These are phyloP conservation scores for Ditylenchus dipsaci DNA, from an alignment of 1,140 invertebrate genomes.

Conservation along the genomic window DNA sequence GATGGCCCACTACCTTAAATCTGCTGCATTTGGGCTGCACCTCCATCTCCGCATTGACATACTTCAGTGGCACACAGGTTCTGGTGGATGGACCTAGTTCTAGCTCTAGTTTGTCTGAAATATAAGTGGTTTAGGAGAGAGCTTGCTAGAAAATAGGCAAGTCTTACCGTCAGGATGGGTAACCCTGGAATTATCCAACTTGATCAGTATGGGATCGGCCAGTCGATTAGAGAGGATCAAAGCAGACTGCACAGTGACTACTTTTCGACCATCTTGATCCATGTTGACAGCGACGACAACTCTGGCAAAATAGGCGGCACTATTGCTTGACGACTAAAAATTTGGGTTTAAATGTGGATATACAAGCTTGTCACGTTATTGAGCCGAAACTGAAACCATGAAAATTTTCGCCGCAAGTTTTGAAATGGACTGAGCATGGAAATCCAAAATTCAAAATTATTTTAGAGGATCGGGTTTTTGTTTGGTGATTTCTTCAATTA, in stretches of 20 bases:
- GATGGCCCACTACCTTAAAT: conserved; percentile 8
- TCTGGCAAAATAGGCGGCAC: conserved; percentile 61
- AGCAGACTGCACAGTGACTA: conserved; percentile 89
- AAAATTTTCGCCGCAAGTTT: too few relatives aligned
- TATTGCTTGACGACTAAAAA: neutral
- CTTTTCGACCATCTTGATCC: conserved; percentile 84
- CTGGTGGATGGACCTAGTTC: neutral
- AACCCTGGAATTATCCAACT: conserved; percentile 6
- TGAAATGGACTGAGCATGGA: too few relatives aligned
- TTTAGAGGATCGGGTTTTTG: too few relatives aligned
- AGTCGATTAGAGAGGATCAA: conserved; percentile 73
- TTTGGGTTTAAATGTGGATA: too few relatives aligned
- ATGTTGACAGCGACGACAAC: conserved; percentile 81
- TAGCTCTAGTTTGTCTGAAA: conserved; percentile 7
- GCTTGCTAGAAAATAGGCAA: neutral
- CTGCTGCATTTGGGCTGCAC: conserved; percentile 16
- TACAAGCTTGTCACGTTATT: too few relatives aligned
- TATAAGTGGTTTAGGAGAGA: too few relatives aligned
- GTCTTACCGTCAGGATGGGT: neutral
- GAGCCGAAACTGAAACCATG: too few relatives aligned
- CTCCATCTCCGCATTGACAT: conserved; percentile 18
- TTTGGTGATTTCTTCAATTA: too few relatives aligned
- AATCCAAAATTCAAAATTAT: too few relatives aligned
- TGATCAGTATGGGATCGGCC: conserved; percentile 21
- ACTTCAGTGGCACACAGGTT: conserved; percentile 27